A percentile compares a stretch with the other conserved stretches of the same genome.
Evolutionary conservation across 2,113 vertebrate species (phyloP).

Genomic region (Pristiophorus japonicus): DNA sequence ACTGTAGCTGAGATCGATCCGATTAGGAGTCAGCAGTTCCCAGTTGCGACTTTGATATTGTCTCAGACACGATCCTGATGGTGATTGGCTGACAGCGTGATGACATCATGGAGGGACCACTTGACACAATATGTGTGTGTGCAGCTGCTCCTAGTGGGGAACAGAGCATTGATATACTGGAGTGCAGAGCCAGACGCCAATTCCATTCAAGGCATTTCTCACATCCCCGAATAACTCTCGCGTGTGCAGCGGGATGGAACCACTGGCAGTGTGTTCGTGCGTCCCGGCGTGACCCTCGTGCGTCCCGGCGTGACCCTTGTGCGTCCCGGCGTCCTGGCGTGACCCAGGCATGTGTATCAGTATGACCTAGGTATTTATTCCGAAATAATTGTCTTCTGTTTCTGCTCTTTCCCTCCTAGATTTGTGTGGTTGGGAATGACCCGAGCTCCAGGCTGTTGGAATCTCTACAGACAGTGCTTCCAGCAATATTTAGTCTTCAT

Average conservation of each 20-base stretch:
- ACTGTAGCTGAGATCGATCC: too few species aligned
- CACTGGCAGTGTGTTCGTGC: too few species aligned
- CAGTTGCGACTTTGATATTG: not conserved
- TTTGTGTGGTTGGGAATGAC: slow-evolving; percentile 79
- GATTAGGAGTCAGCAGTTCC: not conserved
- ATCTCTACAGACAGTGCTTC: slow-evolving; percentile 61
- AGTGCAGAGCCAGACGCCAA: too few species aligned
- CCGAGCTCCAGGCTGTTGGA: slow-evolving; percentile 59
- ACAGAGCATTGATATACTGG: not conserved
- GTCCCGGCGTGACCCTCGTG: too few species aligned
- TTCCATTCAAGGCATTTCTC: too few species aligned
- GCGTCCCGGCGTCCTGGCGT: too few species aligned
- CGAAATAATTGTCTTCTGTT: not conserved
- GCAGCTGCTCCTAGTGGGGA: not conserved
- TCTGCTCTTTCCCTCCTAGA: slow-evolving; percentile 51
- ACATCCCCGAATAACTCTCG: too few species aligned
- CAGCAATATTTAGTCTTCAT: slow-evolving; percentile 75
- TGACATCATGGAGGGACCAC: not conserved
- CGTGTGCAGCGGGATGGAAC: too few species aligned
- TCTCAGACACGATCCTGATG: not conserved
- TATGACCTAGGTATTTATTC: not conserved
- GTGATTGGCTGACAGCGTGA: not conserved
- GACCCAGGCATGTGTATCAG: too few species aligned
- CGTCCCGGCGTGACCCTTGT: too few species aligned
- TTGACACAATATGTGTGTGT: not conserved